Evolutionary conservation across 2,113 vertebrate species (phyloP), one percentile per base, ranked within the genome.

Genomic region (Emberiza fucata): DNA sequence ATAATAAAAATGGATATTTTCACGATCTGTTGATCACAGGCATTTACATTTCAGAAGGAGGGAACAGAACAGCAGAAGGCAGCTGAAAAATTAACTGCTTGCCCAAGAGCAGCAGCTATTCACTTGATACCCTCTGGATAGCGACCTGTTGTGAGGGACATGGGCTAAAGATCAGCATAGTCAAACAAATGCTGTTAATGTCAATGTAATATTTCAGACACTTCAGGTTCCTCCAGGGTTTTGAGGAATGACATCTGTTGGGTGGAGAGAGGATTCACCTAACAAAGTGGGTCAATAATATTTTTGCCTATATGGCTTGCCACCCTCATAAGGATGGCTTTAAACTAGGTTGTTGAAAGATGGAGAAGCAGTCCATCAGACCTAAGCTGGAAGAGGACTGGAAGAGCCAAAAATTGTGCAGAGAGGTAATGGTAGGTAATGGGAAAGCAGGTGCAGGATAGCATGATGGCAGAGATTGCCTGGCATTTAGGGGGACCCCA

Each of bases 81-180:
- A 39, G 47, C 27, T 83, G 40, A 65, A 93, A 82, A 82, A 47
- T 48, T 47, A 60, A 57, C 16, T 17, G 4, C 31, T 76, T 85
- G 45, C 20, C 20, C 5, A 25, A 82, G 42, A 70, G 31, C 54
- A 83, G 59, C 33, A 86, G 11, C 64, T 80, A 28, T 77, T 95
- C 59, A 11, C 64, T 61, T 73, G 59, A 29, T 70, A 11, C n/a
- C 13, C 5, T 73, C 50, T 86, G 59, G 24, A 64, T 39, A 33
- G 47, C 0, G 0, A 23, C 47, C n/a, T 56, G 7, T 75, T 81
- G 35, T 48, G 42, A 70, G 25, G n/a, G 8, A 48, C 12, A 1
- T 27, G 44, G 50, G 14, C 57, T 82, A 25, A 82, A 88, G 71
- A 60, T 57, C 37, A 51, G 22, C 48, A 24, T 2, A 44, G 48